phyloP scores from a whole-genome alignment of 2,797 vertebrate species.

The Phrynocephalus vlangalii region DNA sequence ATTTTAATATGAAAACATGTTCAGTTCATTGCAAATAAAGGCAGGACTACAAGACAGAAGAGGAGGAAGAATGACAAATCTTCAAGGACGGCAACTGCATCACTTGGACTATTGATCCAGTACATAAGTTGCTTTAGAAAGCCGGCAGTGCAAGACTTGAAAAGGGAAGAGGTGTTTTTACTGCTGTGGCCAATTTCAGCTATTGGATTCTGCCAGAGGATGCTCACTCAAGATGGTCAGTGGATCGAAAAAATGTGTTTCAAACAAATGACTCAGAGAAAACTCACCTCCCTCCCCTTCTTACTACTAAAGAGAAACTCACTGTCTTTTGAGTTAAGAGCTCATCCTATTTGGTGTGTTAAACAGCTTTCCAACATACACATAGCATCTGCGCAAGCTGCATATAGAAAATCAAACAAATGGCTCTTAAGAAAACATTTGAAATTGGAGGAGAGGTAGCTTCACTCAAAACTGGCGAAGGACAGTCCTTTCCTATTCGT shows the following conservation, averaged over 20 bases:
- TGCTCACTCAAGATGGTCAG: not conserved
- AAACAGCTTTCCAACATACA: constrained; percentile 52
- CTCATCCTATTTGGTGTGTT: constrained; percentile 34
- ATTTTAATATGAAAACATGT: not conserved
- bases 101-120: constrained; percentile 44
- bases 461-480: not conserved
- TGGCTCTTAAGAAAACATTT: constrained; percentile 44
- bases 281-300: not conserved
- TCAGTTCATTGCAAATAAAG: not conserved
- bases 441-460: constrained; percentile 44
- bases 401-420: constrained; percentile 60
- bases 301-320: not conserved
- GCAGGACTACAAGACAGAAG: not conserved
- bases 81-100: not conserved
- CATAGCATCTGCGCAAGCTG: constrained; percentile 40
- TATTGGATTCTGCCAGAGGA: constrained; percentile 9
- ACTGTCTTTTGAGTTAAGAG: constrained; percentile 38
- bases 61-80: constrained; percentile 21
- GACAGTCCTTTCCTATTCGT: not conserved
- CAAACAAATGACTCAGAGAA: constrained; percentile 1
- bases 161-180: not conserved
- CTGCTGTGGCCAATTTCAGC: not conserved
- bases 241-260: not conserved
- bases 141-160: not conserved
- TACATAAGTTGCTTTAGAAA: constrained; percentile 14